These are phyloP conservation scores for Melitaea cinxia DNA, from an alignment of 1,140 invertebrate genomes.

Conservation along the genomic window DNA sequence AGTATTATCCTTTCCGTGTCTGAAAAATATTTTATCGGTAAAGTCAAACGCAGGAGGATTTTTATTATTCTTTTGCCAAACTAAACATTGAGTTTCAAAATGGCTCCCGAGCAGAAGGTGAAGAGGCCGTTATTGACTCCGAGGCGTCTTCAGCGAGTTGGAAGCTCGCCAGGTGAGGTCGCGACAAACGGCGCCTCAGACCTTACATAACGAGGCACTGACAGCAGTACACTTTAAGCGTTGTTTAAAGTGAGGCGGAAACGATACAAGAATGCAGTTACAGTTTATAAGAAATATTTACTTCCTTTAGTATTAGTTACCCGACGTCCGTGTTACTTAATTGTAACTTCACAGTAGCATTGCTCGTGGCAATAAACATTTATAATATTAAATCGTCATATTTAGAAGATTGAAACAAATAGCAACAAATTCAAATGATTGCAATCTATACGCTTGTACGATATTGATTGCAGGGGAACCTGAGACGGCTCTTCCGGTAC, in stretches of 20 bases:
- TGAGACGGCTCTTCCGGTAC: too few relatives aligned
- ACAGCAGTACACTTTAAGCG: neutral
- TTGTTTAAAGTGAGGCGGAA: neutral
- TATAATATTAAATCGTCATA: too few relatives aligned
- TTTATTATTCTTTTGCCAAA: slow-evolving; percentile 21
- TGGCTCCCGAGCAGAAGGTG: slow-evolving; percentile 1
- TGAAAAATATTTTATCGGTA: slow-evolving; percentile 10
- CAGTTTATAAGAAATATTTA: too few relatives aligned
- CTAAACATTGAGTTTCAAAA: slow-evolving; percentile 18
- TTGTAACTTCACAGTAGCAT: too few relatives aligned
- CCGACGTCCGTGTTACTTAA: too few relatives aligned
- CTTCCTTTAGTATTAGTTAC: too few relatives aligned
- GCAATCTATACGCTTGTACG: too few relatives aligned
- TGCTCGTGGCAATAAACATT: too few relatives aligned
- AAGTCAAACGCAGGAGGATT: slow-evolving; percentile 1
- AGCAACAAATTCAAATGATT: too few relatives aligned
- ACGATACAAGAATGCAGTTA: too few relatives aligned
- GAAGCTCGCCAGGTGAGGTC: slow-evolving; percentile 12
- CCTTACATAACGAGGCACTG: slow-evolving; percentile 7
- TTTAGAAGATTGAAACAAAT: too few relatives aligned
- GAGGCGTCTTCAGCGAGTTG: slow-evolving; percentile 9
- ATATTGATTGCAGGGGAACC: too few relatives aligned
- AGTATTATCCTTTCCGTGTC: neutral
- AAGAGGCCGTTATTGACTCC: slow-evolving; percentile 22
- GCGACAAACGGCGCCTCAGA: neutral